Percentiles rank a stretch among this genome's conserved stretches.
Evolutionary conservation across 2,113 vertebrate species (phyloP).

Genomic region (Protomyctophum bolini): DNA sequence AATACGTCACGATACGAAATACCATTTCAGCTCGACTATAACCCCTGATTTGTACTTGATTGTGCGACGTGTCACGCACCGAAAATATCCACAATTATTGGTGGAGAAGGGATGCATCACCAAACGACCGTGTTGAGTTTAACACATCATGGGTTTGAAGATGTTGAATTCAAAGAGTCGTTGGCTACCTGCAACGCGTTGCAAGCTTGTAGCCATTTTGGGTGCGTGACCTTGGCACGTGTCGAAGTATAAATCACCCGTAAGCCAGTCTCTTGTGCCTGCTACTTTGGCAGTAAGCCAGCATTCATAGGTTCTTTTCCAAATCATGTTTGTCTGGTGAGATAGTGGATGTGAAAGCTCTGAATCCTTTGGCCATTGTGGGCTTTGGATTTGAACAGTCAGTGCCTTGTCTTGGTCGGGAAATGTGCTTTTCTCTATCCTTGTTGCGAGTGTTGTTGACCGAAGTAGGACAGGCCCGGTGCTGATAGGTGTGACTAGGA

Average conservation of each 20-base stretch:
- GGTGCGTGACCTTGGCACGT: conserved; percentile 7
- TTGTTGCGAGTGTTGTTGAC: conserved; percentile 28
- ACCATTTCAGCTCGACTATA: too few species aligned
- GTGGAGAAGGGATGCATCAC: too few species aligned
- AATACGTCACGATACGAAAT: too few species aligned
- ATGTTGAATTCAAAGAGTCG: too few species aligned
- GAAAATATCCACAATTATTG: too few species aligned
- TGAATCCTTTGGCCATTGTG: conserved; percentile 4
- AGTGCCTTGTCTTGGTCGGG: conserved; percentile 24
- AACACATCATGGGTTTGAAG: too few species aligned
- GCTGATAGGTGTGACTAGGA: conserved; percentile 16
- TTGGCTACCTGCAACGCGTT: neutral
- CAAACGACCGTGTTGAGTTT: too few species aligned
- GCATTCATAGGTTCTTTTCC: neutral
- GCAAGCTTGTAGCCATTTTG: neutral
- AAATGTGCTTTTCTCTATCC: conserved; percentile 46
- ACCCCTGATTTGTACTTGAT: too few species aligned
- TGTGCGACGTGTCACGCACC: too few species aligned
- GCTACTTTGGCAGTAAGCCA: conserved; percentile 45
- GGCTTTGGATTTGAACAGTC: neutral
- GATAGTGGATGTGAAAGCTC: neutral
- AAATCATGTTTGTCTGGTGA: neutral
- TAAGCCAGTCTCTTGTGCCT: neutral
- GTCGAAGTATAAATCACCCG: neutral
- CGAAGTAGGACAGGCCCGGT: conserved; percentile 24